A percentile compares a stretch with the other conserved stretches of the same genome.
phyloP scores from a whole-genome alignment of 1,140 invertebrate genomes.

The Zaprionus lachaisei region DNA sequence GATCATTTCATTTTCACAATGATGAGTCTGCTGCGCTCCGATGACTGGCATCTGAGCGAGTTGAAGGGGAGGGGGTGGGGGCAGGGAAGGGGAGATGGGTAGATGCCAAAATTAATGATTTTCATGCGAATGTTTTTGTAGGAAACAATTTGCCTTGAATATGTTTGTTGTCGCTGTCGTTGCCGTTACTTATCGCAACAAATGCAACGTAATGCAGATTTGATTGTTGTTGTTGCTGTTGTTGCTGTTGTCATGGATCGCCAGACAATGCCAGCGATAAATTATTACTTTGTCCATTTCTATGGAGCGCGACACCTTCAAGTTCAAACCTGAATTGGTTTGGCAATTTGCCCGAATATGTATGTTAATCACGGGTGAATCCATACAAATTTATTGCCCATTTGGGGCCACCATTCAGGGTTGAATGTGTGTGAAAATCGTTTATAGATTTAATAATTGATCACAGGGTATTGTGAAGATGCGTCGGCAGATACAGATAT shows the following conservation, averaged over 20 bases:
- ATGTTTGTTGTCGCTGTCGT: neutral
- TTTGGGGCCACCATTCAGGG: constrained; percentile 9
- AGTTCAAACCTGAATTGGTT: neutral
- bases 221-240: constrained; percentile 2
- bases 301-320: neutral
- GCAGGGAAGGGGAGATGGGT: neutral
- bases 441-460: neutral
- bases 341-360: constrained; percentile 15
- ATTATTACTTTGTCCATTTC: neutral
- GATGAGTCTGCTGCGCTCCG: constrained; percentile 21
- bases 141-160: constrained; percentile 25
- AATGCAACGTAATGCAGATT: constrained; percentile 41
- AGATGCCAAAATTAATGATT: constrained; percentile 26
- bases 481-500: too few species aligned
- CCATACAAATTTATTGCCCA: constrained; percentile 5
- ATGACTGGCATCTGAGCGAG: constrained; percentile 18
- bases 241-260: constrained; percentile 1
- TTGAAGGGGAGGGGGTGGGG: neutral
- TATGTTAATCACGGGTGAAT: constrained; percentile 27
- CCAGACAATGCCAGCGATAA: constrained; percentile 14
- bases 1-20: constrained; percentile 19
- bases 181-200: constrained; percentile 24
- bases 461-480: neutral
- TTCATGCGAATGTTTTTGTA: neutral
- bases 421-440: neutral